These are phyloP conservation scores for Lumbricus terrestris DNA, from an alignment of 2,888 invertebrate genomes.

Conservation along the genomic window DNA sequence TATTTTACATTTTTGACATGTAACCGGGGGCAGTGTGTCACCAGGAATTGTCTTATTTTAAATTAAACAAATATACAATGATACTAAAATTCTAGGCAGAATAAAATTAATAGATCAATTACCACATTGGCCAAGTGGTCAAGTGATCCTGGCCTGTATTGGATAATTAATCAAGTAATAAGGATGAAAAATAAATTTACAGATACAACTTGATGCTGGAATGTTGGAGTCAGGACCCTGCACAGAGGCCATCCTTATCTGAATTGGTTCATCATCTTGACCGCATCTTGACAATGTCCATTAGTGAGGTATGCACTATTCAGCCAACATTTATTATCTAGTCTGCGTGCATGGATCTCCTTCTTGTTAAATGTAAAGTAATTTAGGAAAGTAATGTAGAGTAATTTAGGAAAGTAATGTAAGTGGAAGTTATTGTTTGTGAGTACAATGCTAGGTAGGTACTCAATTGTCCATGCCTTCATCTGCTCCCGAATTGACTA, in stretches of 20 bases:
- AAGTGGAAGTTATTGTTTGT: no score
- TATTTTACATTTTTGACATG: no score
- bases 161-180: neutral
- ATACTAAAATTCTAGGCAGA: neutral
- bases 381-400: no score
- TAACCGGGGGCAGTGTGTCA: no score
- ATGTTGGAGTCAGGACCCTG: conserved; percentile 92
- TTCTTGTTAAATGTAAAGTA: no score
- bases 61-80: no score
- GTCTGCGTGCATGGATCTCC: no score
- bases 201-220: conserved; percentile 88
- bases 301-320: conserved; percentile 72
- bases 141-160: neutral
- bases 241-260: conserved; percentile 81
- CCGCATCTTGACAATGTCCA: conserved; percentile 80
- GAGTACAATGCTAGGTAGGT: no score
- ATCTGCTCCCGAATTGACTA: no score
- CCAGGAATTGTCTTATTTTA: no score
- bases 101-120: neutral
- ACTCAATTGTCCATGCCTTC: no score
- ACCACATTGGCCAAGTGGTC: neutral
- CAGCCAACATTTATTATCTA: neutral
- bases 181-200: neutral
- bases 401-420: no score
- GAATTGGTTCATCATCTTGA: conserved; percentile 87